phyloP scores from a whole-genome alignment of 2,888 invertebrate genomes.

The Hypselothyrea guttata region DNA sequence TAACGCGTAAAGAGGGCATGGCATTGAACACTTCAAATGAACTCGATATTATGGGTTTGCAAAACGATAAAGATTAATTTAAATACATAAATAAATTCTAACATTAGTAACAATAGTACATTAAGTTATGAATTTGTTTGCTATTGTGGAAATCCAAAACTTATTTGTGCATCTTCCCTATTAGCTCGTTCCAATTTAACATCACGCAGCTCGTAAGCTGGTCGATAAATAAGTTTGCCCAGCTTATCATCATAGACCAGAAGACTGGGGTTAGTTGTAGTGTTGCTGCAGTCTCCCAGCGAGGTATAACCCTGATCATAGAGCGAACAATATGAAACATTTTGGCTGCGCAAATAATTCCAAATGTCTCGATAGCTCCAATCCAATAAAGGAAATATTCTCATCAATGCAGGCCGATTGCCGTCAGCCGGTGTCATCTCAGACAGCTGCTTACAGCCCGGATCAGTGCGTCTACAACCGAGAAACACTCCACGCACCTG shows the following conservation, averaged over 20 bases:
- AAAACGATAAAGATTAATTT: too few species aligned
- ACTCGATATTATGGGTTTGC: too few species aligned
- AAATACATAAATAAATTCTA: too few species aligned
- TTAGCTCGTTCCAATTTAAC: slow-evolving; percentile 67
- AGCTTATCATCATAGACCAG: slow-evolving; percentile 82
- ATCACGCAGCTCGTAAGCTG: slow-evolving; percentile 85
- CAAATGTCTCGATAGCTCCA: slow-evolving; percentile 96
- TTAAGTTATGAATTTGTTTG: neutral
- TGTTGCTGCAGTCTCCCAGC: slow-evolving; percentile 90
- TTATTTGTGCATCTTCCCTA: slow-evolving; percentile 37
- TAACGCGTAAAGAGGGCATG: too few species aligned
- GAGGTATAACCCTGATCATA: slow-evolving; percentile 96
- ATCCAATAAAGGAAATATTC: slow-evolving; percentile 93
- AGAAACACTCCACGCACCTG: slow-evolving; percentile 91
- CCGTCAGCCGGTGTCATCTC: slow-evolving; percentile 90
- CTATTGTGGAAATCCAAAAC: neutral
- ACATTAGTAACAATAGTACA: too few species aligned
- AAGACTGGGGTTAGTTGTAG: slow-evolving; percentile 89
- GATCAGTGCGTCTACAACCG: slow-evolving; percentile 95
- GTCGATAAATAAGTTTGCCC: slow-evolving; percentile 84
- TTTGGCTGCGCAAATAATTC: slow-evolving; percentile 89
- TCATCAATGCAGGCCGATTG: slow-evolving; percentile 93
- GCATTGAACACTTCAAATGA: too few species aligned
- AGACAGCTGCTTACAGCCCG: slow-evolving; percentile 86
- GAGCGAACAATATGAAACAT: slow-evolving; percentile 93